Evolutionary conservation across 2,797 vertebrate species (phyloP).

Genomic region (Scomberomorus guttatus): DNA sequence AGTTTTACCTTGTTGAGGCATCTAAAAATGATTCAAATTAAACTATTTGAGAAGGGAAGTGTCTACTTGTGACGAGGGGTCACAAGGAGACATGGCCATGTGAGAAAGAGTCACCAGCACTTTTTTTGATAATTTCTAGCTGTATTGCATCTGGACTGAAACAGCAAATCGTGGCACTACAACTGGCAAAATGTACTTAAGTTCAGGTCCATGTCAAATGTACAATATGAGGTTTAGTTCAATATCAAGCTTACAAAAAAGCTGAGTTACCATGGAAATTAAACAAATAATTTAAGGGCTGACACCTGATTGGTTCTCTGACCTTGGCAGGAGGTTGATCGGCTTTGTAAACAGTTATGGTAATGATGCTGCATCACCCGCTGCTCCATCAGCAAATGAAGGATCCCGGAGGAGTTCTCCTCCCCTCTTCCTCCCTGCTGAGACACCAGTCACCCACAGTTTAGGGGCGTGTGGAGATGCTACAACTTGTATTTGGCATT

Average conservation of each 20-base stretch:
- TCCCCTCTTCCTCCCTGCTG: constrained; percentile 25
- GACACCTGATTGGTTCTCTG: constrained; percentile 47
- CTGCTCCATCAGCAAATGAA: constrained; percentile 50
- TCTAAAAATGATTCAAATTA: not conserved
- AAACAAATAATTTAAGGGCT: not conserved
- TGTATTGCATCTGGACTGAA: no score
- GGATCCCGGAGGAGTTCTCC: constrained; percentile 27
- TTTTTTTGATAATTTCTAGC: no score
- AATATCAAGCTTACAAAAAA: not conserved
- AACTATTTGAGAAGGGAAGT: not conserved
- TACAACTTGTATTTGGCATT: constrained; percentile 6
- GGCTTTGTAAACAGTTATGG: constrained; percentile 55
- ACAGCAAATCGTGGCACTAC: no score
- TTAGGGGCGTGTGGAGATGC: constrained; percentile 8
- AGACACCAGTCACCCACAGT: constrained; percentile 16
- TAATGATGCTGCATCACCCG: constrained; percentile 50
- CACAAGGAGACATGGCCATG: not conserved
- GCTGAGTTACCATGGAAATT: constrained; percentile 24
- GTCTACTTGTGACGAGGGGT: no score
- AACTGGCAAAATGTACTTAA: no score
- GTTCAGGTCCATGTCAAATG: no score
- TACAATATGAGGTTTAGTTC: not conserved
- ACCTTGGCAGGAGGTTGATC: constrained; percentile 63
- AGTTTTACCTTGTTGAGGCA: no score
- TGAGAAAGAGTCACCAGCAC: no score